phyloP scores from a whole-genome alignment of 1,140 invertebrate species.

The Marisa cornuarietis region DNA sequence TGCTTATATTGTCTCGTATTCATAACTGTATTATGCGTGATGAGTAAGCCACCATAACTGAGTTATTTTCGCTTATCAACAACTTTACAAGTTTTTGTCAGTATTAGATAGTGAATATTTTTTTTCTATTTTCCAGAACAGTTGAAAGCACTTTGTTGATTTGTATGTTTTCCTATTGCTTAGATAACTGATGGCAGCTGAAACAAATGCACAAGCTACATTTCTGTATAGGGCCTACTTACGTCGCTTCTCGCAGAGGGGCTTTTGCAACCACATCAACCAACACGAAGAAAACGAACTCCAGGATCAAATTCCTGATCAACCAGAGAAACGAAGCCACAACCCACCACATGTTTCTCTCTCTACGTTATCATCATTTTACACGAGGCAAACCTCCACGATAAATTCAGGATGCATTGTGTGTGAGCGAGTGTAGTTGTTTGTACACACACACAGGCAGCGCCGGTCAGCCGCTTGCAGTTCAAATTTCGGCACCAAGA shows the following conservation, averaged over 20 bases:
- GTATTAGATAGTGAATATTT: too few relatives aligned
- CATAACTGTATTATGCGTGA: too few relatives aligned
- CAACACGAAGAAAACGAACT: conserved; percentile 55
- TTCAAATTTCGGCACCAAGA: conserved; percentile 51
- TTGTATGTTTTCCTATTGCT: too few relatives aligned
- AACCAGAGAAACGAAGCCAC: conserved; percentile 32
- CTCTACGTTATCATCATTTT: conserved; percentile 10
- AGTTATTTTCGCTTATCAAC: too few relatives aligned
- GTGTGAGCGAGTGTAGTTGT: background rate
- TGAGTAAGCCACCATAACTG: too few relatives aligned
- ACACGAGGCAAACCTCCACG: background rate
- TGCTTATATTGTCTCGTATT: too few relatives aligned
- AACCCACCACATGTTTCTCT: conserved; percentile 45
- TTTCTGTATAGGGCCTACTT: conserved; percentile 25
- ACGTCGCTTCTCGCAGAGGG: conserved; percentile 50
- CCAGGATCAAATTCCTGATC: conserved; percentile 40
- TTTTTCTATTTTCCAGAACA: too few relatives aligned
- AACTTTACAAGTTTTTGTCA: too few relatives aligned
- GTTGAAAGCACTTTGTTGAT: too few relatives aligned
- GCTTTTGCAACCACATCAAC: conserved; percentile 54
- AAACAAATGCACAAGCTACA: too few relatives aligned
- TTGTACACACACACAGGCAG: background rate
- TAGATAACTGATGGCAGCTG: too few relatives aligned
- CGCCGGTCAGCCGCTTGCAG: background rate
- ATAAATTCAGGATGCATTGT: background rate